A percentile compares a stretch with the other conserved stretches of the same genome.
Evolutionary conservation across 2,113 vertebrate species (phyloP).

Genomic region (Columbina picui): DNA sequence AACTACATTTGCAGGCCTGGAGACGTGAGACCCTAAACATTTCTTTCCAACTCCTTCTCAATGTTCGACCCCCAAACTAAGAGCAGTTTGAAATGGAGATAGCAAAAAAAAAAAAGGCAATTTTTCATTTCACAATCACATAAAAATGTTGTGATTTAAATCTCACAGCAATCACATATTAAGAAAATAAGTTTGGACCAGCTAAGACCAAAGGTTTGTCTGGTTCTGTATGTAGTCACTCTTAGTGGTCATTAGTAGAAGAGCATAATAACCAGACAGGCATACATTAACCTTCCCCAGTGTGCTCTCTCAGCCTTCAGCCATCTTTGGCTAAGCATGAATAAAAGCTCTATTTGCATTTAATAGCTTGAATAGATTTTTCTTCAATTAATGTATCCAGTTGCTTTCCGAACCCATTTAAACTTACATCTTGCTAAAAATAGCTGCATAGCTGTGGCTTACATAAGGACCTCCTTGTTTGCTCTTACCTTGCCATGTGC

Average conservation of each 20-base stretch:
- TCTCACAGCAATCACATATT: background rate
- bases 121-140: background rate
- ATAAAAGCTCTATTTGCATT: background rate
- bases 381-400: background rate
- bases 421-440: background rate
- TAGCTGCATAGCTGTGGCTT: background rate
- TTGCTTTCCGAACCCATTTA: background rate
- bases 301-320: background rate
- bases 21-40: background rate
- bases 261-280: background rate
- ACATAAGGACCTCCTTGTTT: background rate
- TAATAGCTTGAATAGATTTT: background rate
- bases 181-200: background rate
- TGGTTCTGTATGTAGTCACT: background rate
- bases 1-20: background rate
- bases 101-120: background rate
- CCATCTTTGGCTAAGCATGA: background rate
- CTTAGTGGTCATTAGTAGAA: background rate
- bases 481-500: background rate
- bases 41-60: background rate
- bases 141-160: background rate
- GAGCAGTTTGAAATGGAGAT: background rate
- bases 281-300: background rate
- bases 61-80: background rate
- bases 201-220: background rate